Percentiles rank a stretch among this genome's conserved stretches.
These are phyloP conservation scores for Trachemys scripta DNA, from an alignment of 2,113 vertebrate genomes.

Conservation along the genomic window DNA sequence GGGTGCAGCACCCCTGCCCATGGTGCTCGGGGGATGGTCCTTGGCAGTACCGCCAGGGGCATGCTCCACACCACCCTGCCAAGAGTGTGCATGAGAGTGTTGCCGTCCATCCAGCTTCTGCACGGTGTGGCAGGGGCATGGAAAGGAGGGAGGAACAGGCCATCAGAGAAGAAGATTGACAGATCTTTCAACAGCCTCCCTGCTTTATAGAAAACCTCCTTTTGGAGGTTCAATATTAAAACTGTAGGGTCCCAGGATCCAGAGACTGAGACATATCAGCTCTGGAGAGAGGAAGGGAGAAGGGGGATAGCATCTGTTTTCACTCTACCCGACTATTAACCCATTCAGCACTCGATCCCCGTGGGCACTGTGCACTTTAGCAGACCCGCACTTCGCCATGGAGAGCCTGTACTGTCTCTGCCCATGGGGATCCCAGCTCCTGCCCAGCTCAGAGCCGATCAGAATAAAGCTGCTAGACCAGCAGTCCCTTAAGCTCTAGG, in stretches of 20 bases:
- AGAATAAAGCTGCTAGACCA: not conserved
- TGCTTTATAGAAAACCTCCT: not conserved
- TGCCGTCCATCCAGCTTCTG: not conserved
- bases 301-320: not conserved
- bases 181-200: not conserved
- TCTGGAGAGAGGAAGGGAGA: slow-evolving; percentile 32
- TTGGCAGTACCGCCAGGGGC: too few relatives aligned
- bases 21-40: too few relatives aligned
- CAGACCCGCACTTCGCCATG: not conserved
- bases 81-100: accelerated
- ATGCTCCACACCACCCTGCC: not conserved
- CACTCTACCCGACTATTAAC: not conserved
- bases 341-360: not conserved
- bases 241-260: too few relatives aligned
- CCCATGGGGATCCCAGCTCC: not conserved
- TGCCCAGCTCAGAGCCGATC: not conserved
- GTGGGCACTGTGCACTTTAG: not conserved
- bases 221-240: not conserved
- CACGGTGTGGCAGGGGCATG: not conserved
- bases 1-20: not conserved
- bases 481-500: not conserved
- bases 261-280: not conserved
- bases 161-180: not conserved
- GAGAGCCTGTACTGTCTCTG: not conserved
- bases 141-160: not conserved